A percentile compares a stretch with the other conserved stretches of the same genome.
Conservation (phyloP, 2,888 invertebrate genomes). For the Drosophila recens region DNA sequence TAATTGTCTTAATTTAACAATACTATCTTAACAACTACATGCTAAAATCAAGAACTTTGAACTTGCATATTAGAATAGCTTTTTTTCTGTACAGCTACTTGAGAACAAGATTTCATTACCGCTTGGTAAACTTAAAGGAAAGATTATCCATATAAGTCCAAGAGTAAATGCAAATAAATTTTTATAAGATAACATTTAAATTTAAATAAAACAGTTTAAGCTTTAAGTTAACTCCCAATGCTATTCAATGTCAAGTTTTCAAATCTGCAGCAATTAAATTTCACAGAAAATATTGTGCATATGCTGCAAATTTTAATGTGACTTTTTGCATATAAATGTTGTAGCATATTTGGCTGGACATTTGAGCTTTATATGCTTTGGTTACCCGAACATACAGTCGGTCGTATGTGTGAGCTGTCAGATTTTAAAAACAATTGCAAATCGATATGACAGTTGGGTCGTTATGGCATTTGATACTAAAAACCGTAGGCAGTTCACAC, state of each 20-base stretch:
- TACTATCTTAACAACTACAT: no score
- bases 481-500: slow-evolving; percentile 25
- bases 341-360: not conserved
- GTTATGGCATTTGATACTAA: slow-evolving; percentile 14
- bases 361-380: not conserved
- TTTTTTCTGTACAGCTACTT: no score
- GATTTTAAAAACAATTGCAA: slow-evolving; percentile 17
- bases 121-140: no score
- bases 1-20: no score
- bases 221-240: not conserved
- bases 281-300: not conserved
- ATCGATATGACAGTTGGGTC: slow-evolving; percentile 34
- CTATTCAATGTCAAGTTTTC: not conserved
- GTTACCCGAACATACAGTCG: not conserved
- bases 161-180: not conserved
- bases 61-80: no score
- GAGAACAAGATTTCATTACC: no score
- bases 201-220: not conserved
- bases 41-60: no score
- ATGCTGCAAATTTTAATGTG: not conserved
- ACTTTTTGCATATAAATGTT: not conserved
- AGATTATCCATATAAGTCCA: no score
- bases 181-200: not conserved
- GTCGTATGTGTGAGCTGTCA: slow-evolving; percentile 11
- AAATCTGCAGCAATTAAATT: not conserved